Base-by-base conservation (phyloP, 2,797 vertebrate genomes). In the Argyrosomus regius region DNA sequence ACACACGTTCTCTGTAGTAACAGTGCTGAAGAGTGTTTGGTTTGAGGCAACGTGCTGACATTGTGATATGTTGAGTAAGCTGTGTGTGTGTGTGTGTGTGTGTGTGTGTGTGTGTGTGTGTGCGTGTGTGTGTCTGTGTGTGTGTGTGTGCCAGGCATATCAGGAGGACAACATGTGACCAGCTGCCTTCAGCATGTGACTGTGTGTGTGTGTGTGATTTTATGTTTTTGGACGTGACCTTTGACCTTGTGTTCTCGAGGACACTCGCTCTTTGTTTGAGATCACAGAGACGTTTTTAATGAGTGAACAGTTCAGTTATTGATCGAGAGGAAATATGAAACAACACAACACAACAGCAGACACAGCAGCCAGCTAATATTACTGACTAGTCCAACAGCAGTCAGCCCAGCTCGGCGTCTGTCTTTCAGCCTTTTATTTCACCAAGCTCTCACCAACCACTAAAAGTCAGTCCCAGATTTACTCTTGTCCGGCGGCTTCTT, bases 91-190 rank as follows among this genome's bases (percentile, higher is more conserved):
- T 75, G 53, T 49, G 67, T 46, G 52, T 60, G 54, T 68, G 63
- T 61, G 46, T 68, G 66, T 77, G 69, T 16, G 54, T 39, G 43
- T 39, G 28, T 41, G 14, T 31, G 28, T 24, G 39, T 43, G 24
- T 62, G n/a, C 45, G 48, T 53, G 62, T 48, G 50, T 20, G 48
- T 57, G 60, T 31, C n/a, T n/a, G n/a, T 48, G 61, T 16, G 35
- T 52, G 46, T 56, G 63, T 53, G 56, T 41, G 58, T 48, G 31
- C 22, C 28, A 53, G 73, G 17, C 48, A 67, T 69, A 84, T 89
- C 78, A 87, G 81, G 81, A 80, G 81, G 84, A 72, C 74, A 31
- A 53, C 87, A 88, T 85, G 78, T 84, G 89, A 87, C 79, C 62
- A 72, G 11, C 39, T 46, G 64, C 79, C 69, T 74, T 54, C 70